Evolutionary conservation across 2,888 invertebrate genomes (phyloP).

Genomic region (Sarcophaga caerulescens): DNA sequence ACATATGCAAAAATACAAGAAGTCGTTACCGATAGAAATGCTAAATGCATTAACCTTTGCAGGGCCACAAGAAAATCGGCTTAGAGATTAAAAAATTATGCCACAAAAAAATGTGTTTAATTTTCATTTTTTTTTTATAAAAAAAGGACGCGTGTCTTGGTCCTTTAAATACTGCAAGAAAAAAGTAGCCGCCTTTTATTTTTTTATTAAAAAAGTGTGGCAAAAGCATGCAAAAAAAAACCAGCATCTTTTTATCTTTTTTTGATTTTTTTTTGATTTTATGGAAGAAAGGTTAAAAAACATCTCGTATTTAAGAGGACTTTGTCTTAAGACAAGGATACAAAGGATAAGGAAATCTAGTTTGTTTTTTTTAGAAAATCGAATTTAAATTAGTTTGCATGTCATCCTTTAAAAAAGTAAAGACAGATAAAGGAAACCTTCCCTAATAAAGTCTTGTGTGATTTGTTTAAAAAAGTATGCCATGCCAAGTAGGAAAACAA

Average conservation of each 20-base stretch:
- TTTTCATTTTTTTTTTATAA: conserved; percentile 37
- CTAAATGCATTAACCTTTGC: conserved; percentile 52
- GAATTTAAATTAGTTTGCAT: conserved; percentile 60
- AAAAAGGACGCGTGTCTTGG: conserved; percentile 52
- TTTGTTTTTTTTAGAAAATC: conserved; percentile 30
- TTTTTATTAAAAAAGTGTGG: conserved; percentile 65
- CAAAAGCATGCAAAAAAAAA: conserved; percentile 59
- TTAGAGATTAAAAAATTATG: conserved; percentile 50
- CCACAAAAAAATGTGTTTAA: conserved; percentile 8
- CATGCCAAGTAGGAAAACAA: conserved; percentile 21
- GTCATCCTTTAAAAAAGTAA: conserved; percentile 13
- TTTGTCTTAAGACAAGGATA: conserved; percentile 11
- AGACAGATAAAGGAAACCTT: conserved; percentile 36
- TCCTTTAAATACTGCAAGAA: too few relatives aligned
- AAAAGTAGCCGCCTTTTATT: conserved; percentile 7
- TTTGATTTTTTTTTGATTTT: conserved; percentile 23
- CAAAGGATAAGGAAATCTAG: not conserved
- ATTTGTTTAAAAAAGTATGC: too few relatives aligned
- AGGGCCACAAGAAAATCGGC: conserved; percentile 40
- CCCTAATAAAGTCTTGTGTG: too few relatives aligned
- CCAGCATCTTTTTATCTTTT: conserved; percentile 55
- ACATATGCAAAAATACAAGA: conserved; percentile 63
- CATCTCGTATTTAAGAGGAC: not conserved
- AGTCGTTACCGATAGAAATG: not conserved
- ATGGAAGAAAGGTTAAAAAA: conserved; percentile 60